Base-by-base conservation (phyloP, 2,113 vertebrate genomes). In the Vulpes vulpes region DNA sequence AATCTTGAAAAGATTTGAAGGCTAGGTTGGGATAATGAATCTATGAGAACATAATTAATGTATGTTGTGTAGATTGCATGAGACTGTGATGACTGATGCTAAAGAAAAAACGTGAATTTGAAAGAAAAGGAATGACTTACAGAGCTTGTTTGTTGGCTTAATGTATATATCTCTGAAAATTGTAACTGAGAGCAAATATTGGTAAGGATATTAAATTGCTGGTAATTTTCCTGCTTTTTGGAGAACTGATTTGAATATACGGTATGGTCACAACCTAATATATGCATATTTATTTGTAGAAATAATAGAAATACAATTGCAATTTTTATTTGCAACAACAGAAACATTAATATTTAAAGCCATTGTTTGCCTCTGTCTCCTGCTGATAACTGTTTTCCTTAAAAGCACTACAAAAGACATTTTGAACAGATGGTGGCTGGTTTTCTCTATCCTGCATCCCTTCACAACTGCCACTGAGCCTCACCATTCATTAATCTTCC, bases 401-500 rank as follows among this genome's bases (percentile, higher is more conserved):
- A 99, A 99, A 99, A 99, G 99, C 99, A 98, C 99, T 99, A 99
- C 99, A 99, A 99, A 99, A 99, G 99, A 98, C 98, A 99, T 99
- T 99, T 95, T 98, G 99, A 99, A 99, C 99, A 99, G 99, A 99
- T 99, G 99, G 99, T 99, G 99, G 99, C 99, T 99, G 98, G 99
- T 99, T 99, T 99, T 97, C 99, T 99, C 98, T 99, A 99, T 99
- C 99, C 99, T 99, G 99, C 98, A 99, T 99, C 99, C 99, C 99
- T 99, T 99, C 99, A 99, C 99, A 99, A 99, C 99, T 99, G 99
- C 99, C 99, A 99, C 99, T 96, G 98, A 99, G 99, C 98, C 99
- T 99, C 99, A 98, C 99, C 98, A 99, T 99, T 99, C 99, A 99
- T 99, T 99, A 99, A 99, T 99, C 99, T 99, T 99, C 99, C 98